Base-by-base conservation (phyloP, 2,888 invertebrate species). In the Penaeus monodon region DNA sequence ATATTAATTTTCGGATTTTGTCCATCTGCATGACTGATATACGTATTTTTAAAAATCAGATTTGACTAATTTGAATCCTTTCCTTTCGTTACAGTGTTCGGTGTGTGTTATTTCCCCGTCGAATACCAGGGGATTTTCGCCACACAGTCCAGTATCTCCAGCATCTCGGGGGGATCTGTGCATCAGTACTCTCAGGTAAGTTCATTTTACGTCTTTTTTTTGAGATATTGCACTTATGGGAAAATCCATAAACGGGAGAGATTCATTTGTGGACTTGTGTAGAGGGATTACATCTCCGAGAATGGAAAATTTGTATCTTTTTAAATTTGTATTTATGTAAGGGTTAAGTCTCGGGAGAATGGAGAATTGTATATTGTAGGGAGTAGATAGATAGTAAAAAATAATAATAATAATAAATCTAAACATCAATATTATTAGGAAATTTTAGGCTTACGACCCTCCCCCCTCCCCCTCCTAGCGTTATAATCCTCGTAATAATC, bases 61-160 rank as follows among this genome's bases (percentile, higher is more conserved):
- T 29, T 27, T 22, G 6, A 7, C 29, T 29, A 24, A 38, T 44
- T 38, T 44, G 1, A n/a, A 10, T 77, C 2, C 65, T 73, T 64
- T 57, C 81, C 38, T 79, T 78, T 68, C 38, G 24, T 79, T 88
- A 14, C 90, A 91, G 91, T 88, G 79, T 91, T 91, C 89, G 93
- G 93, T 74, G 93, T 93, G 68, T 95, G 95, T 92, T 95, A 94
- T 92, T 95, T 95, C 92, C 94, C 95, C n/a, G 93, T 94, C 89
- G 94, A 95, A 92, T 94, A 94, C 91, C 95, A 95, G 92, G 95
- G 95, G 57, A 94, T 94, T 90, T 95, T 94, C 91, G 92, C 94
- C 90, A 95, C 94, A 93, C 95, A 95, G 92, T 91, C 88, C n/a
- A 81, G 79, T 27, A 68, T 84, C 17, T 92, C 92, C 27, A 92